Percentiles rank a stretch among this genome's conserved stretches.
These are phyloP conservation scores for Sanderia malayensis DNA, from an alignment of 30 jellyfish, hydroid and myxozoan genomes.

Conservation along the genomic window DNA sequence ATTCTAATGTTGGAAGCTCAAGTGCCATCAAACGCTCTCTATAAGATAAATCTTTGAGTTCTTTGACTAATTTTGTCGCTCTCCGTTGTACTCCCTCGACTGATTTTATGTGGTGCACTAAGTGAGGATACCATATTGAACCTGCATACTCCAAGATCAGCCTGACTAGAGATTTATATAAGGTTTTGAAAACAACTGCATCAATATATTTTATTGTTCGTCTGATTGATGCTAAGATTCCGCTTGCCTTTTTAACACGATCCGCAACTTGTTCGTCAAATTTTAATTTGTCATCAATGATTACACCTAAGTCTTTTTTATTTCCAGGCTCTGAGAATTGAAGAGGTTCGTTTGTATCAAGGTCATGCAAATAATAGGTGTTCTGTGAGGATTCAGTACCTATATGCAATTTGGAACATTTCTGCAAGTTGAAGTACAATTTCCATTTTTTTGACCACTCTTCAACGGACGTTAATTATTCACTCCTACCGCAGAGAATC, in stretches of 20 bases:
- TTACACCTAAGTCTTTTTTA: neutral
- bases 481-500: too few species aligned
- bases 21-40: too few species aligned
- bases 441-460: neutral
- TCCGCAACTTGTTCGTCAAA: neutral
- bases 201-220: neutral
- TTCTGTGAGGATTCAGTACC: conserved; percentile 1
- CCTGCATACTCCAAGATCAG: conserved; percentile 1
- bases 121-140: neutral
- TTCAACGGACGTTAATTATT: too few species aligned
- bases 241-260: neutral
- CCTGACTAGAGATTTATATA: neutral
- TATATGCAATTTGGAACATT: conserved; percentile 1
- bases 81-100: too few species aligned
- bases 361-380: conserved; percentile 3
- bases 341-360: neutral
- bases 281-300: neutral
- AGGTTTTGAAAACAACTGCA: neutral
- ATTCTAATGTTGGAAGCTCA: too few species aligned
- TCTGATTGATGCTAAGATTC: neutral
- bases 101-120: neutral
- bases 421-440: conserved; percentile 2
- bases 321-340: neutral
- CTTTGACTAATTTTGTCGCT: too few species aligned
- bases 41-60: too few species aligned